Evolutionary conservation across 1,140 invertebrate genomes (phyloP), one percentile per base, ranked within the genome.

Genomic region (Propsilocerus akamusi): DNA sequence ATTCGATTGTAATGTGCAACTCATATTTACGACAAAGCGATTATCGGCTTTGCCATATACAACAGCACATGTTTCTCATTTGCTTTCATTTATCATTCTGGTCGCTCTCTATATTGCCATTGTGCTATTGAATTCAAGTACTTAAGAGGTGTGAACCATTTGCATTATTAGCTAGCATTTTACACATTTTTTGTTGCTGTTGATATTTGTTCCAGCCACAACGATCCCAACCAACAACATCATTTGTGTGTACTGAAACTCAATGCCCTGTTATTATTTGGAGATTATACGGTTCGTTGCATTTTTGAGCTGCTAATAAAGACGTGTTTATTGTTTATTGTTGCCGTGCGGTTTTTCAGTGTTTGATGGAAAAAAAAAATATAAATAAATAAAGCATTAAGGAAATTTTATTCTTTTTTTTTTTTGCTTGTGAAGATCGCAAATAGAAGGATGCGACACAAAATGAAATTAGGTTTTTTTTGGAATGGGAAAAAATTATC

Each of bases 251-350:
- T 41, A 41, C 22, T 41, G 34, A 41, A 41, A 41, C 14, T 41
- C 14, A 41, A 41, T 41, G 32, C 32, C 14, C n/a, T 37, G 28
- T 10, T 30, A 30, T 30, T 30, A 30, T 30, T 41, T 41, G 17
- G 12, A 74, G 6, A 59, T 80, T 3, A 73, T 82, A 50, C 67
- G 75, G 14, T 50, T 50, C 24, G 34, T 46, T 50, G 49, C 49
- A 26, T 50, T 50, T 50, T 50, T 46, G 5, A 46, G 23, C 46
- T 24, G 23, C 17, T 32, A 22, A 6, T 49, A 41, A 17, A 41
- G 22, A 41, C 22, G 8, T 41, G 14, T 20, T 41, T 41, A 20
- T 41, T 41, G 34, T 41, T 14, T 20, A 41, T 41, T 41, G 14
- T n/a, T n/a, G n/a, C n/a, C n/a, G n/a, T 41, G 34, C 14, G 34